Evolutionary conservation across 2,113 vertebrate species (phyloP).

Genomic region (Aleadryas rufinucha): DNA sequence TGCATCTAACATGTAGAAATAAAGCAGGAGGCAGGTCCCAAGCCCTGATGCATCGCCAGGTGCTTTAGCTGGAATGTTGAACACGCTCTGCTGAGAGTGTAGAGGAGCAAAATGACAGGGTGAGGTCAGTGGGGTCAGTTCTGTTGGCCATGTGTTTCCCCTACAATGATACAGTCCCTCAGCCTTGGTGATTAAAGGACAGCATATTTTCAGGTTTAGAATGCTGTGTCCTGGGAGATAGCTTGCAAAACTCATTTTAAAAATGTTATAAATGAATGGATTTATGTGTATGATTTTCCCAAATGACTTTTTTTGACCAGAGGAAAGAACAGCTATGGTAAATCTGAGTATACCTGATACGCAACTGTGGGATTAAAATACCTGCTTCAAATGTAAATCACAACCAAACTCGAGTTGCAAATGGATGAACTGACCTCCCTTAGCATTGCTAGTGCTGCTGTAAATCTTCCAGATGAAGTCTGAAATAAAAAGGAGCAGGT

Average conservation of each 20-base stretch:
- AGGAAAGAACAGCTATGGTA: not conserved
- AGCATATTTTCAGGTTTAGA: not conserved
- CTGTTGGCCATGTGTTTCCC: not conserved
- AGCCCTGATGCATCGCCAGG: not conserved
- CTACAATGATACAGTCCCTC: not conserved
- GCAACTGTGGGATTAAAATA: not conserved
- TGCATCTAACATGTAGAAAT: not conserved
- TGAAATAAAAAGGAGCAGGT: not conserved
- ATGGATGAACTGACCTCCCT: not conserved
- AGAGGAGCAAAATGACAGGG: not conserved
- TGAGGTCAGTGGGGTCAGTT: not conserved
- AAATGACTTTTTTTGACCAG: not conserved
- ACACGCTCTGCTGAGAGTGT: not conserved
- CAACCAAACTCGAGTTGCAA: not conserved
- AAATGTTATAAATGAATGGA: not conserved
- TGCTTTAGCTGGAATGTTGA: not conserved
- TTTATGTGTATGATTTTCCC: conserved; percentile 12
- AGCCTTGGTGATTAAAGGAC: not conserved
- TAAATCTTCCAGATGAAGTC: not conserved
- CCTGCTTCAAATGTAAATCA: not conserved
- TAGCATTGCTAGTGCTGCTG: not conserved
- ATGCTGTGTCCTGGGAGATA: not conserved
- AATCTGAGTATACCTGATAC: not conserved
- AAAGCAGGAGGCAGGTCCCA: not conserved
- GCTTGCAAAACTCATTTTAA: not conserved